Evolutionary conservation across 2,113 vertebrate genomes (phyloP), one percentile per base, ranked within the genome.

Genomic region (Gymnorhina tibicen): DNA sequence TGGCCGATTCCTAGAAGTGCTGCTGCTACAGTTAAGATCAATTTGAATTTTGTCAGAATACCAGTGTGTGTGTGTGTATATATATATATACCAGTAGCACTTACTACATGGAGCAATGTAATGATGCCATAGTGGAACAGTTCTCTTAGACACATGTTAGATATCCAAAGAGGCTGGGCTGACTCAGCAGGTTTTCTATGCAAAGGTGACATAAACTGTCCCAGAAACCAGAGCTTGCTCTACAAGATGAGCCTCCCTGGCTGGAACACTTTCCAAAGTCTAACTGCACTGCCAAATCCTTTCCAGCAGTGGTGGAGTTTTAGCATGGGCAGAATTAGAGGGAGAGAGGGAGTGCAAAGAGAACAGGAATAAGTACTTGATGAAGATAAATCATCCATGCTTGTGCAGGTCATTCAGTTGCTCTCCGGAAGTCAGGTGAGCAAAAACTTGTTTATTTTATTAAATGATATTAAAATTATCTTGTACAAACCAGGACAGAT

Each of bases 321-420:
- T 41, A 66, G 17, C n/a, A 46, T 3, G 49, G 50, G 12, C 1
- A 3, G 50, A 95, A 66, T 21, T 41, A 53, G 19, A 11, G 44
- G 33, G 30, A 19, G 52, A 72, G 28, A 55, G 32, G 78, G 22
- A 60, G 9, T 42, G 41, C 20, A 62, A 86, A 60, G 64, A 72
- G 17, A 88, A 60, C n/a, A 87, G 17, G 42, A 83, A 52, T 17
- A 69, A 68, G 37, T 35, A 69, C 41, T 32, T 21, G 63, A 67
- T 70, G 26, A 76, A 67, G 62, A 59, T 55, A 85, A 68, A 52
- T 68, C 8, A 49, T 28, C 35, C 39, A 7, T 55, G 47, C 42
- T 80, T 4, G 0, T 8, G 3, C 20, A 69, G 47, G 32, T 85
- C 0, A 0, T 59, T 55, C 16, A 9, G 37, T 19, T 77, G 72